Base-by-base conservation (phyloP, 2,113 vertebrate species). In the Sciurus niger region DNA sequence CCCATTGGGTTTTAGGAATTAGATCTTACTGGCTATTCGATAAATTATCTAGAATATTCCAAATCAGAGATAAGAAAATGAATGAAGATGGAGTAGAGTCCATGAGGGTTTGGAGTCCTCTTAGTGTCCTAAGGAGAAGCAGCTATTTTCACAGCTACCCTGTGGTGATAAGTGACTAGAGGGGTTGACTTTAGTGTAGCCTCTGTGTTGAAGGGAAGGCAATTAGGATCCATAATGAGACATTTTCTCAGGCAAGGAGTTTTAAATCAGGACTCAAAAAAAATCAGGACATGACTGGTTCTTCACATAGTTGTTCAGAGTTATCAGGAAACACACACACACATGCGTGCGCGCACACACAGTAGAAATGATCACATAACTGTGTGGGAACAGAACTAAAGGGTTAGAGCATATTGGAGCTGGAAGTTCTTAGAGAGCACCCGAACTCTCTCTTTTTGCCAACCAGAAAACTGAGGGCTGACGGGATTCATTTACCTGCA, bases 11-110 rank as follows among this genome's bases (percentile, higher is more conserved):
- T 46, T 86, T 46, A 74, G 89, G 77, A 78, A 76, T 95, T 43
- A 60, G 68, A 90, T 83, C n/a, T 87, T 30, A 46, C 22, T 51
- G 60, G 37, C 78, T 93, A 16, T 92, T 89, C 65, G 89, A 28
- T 85, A 51, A 94, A 40, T 91, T 30, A 68, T n/a, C 28, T 12
- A 2, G 79, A 80, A 65, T 82, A 20, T 0, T 17, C 67, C 32
- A 77, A 89, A n/a, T 43, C 28, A 73, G 79, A 63, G 51, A 70
- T 24, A 68, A 48, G 1, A 63, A 87, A 43, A 13, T n/a, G 65
- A 90, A 55, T 22, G 82, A 65, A 60, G 51, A 48, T 91, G 67
- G 22, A 48, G 25, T 40, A 53, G 46, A 60, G 28, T 51, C 37
- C 37, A 6, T 6, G 13, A 28, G 24, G n/a, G 20, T 34, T 18